Evolutionary conservation across 2,113 vertebrate genomes (phyloP), one percentile per base, ranked within the genome.

Genomic region (Gopherus flavomarginatus): DNA sequence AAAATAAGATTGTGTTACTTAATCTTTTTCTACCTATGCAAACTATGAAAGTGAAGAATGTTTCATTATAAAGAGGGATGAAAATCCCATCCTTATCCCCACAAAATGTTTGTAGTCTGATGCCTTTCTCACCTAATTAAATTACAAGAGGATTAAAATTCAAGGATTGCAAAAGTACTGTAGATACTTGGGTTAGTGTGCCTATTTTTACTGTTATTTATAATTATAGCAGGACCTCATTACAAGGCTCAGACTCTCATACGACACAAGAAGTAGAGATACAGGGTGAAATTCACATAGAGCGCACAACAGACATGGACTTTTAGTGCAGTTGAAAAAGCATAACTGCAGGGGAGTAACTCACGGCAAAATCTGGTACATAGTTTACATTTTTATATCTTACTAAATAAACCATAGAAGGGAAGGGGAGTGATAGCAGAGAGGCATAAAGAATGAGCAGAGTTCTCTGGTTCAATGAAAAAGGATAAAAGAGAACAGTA

Each of bases 291-390:
- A 57, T 27, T 83, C 35, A 53, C 35, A 38, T 26, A 49, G 47
- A 72, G 79, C 77, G 42, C 80, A 88, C n/a, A 92, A 50, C 14
- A 5, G 38, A 52, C 10, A 17, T 0, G 2, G 7, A 21, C 27
- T 87, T 22, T 31, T 35, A 54, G 19, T 87, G 19, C 24, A 4
- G 50, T 17, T 49, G 42, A 89, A 81, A 77, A 49, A 89, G 85
- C 84, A 31, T 44, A 9, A 81, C 79, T 80, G 11, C 65, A 72
- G 19, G 2, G 6, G 42, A 78, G 21, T 69, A 86, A 95, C 2
- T 56, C 0, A 2, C 85, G 21, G 14, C 0, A 1, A 38, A 81
- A 87, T 69, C 8, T n/a, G 44, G 19, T 42, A 54, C 54, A 5
- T 24, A 44, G 4, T 86, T 38, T n/a, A 56, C 12, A 53, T 82